Evolutionary conservation across 2,113 vertebrate genomes (phyloP).

Genomic region (Pseudorectes ferrugineus): DNA sequence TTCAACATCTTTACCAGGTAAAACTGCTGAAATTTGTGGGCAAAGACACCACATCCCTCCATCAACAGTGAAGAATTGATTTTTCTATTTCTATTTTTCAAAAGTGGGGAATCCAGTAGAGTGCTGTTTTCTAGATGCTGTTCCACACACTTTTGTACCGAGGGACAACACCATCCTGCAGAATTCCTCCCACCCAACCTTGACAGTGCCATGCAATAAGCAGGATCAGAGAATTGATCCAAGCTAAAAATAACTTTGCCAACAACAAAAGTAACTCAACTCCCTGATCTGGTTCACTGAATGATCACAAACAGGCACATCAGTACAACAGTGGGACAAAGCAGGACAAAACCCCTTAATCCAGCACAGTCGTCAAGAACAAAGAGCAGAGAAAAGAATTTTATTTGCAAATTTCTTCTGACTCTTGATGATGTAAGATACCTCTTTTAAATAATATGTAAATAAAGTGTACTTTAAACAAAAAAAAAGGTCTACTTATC

Average conservation of each 20-base stretch:
- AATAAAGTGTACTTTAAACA: not conserved
- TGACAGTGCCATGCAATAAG: not conserved
- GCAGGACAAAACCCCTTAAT: not conserved
- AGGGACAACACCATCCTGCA: not conserved
- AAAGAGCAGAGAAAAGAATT: not conserved
- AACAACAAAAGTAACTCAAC: not conserved
- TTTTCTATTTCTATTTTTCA: not conserved
- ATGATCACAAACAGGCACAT: not conserved
- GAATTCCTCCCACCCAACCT: not conserved
- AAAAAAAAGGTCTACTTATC: not conserved
- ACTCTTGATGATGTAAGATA: not conserved
- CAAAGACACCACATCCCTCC: not conserved
- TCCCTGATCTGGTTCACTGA: not conserved
- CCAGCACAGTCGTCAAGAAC: not conserved
- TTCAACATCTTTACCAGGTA: not conserved
- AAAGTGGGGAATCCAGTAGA: not conserved
- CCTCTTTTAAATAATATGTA: not conserved
- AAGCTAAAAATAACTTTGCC: conserved; percentile 30
- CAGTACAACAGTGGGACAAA: not conserved
- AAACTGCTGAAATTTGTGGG: not conserved
- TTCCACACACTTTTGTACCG: not conserved
- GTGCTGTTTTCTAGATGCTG: not conserved
- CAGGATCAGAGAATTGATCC: not conserved
- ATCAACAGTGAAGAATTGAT: not conserved
- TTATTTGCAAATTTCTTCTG: not conserved